These are phyloP conservation scores for Sparidentex hasta DNA, from an alignment of 2,797 vertebrate genomes.

Conservation along the genomic window DNA sequence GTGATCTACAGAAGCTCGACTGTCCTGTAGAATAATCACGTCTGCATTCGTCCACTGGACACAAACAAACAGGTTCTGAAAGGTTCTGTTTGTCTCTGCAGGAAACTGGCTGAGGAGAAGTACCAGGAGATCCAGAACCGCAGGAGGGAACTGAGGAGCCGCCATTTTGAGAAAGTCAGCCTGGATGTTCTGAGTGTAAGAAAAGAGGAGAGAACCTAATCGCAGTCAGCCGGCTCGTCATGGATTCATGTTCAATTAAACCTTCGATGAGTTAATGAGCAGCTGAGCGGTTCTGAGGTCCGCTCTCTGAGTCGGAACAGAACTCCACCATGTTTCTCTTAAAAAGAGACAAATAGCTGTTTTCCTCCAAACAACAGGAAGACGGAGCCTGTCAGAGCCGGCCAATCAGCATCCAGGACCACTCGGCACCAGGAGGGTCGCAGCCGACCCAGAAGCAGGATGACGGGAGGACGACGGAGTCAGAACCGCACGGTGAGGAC, in stretches of 20 bases:
- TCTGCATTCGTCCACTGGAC: no score
- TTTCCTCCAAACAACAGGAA: slow-evolving; percentile 68
- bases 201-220: not conserved
- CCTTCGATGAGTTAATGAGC: slow-evolving; percentile 22
- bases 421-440: not conserved
- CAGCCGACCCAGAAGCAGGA: slow-evolving; percentile 51
- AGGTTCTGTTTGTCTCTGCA: slow-evolving; percentile 54
- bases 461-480: slow-evolving; percentile 39
- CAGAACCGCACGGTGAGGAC: slow-evolving; percentile 50
- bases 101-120: slow-evolving; percentile 88
- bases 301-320: not conserved
- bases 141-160: slow-evolving; percentile 83
- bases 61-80: no score
- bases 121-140: slow-evolving; percentile 86
- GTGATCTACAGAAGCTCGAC: no score
- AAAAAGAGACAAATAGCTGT: slow-evolving; percentile 20
- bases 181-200: slow-evolving; percentile 80
- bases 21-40: no score
- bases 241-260: slow-evolving; percentile 5
- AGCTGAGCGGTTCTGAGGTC: no score
- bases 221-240: not conserved
- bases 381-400: slow-evolving; percentile 55
- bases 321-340: not conserved
- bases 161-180: slow-evolving; percentile 79
- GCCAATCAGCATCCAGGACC: slow-evolving; percentile 44